Conservation (phyloP, 1,140 invertebrate species). For the Periplaneta americana region DNA sequence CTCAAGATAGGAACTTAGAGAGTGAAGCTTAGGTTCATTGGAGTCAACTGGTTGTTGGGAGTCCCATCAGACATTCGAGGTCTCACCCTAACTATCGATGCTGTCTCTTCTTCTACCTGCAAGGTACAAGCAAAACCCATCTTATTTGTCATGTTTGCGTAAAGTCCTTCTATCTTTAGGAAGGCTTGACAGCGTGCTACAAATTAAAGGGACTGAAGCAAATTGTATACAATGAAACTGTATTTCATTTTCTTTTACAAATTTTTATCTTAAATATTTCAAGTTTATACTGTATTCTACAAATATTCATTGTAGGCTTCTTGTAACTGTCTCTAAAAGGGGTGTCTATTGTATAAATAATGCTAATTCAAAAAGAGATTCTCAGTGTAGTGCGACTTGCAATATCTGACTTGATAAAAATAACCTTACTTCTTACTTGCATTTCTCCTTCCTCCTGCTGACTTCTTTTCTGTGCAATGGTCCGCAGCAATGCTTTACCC, state of each 20-base stretch:
- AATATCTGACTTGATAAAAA: neutral
- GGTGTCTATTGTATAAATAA: neutral
- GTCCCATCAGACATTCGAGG: neutral
- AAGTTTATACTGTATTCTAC: too few relatives aligned
- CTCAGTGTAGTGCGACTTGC: neutral
- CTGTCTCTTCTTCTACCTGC: neutral
- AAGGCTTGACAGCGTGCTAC: too few relatives aligned
- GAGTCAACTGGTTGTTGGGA: neutral
- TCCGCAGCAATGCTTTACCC: constrained; percentile 79
- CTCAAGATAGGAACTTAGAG: too few relatives aligned
- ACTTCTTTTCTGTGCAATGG: constrained; percentile 63
- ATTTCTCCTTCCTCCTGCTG: constrained; percentile 44
- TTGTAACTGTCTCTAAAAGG: too few relatives aligned
- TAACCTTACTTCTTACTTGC: constrained; percentile 33
- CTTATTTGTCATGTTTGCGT: neutral
- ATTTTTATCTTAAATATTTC: too few relatives aligned
- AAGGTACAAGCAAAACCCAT: neutral
- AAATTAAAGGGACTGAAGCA: too few relatives aligned
- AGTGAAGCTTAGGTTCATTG: constrained; percentile 4
- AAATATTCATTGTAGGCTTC: too few relatives aligned
- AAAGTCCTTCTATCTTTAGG: too few relatives aligned
- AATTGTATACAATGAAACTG: too few relatives aligned
- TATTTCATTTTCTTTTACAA: too few relatives aligned
- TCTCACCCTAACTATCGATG: neutral
- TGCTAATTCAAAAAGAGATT: neutral